Conservation (phyloP, 2,797 vertebrate genomes). For the Salmo trutta region DNA sequence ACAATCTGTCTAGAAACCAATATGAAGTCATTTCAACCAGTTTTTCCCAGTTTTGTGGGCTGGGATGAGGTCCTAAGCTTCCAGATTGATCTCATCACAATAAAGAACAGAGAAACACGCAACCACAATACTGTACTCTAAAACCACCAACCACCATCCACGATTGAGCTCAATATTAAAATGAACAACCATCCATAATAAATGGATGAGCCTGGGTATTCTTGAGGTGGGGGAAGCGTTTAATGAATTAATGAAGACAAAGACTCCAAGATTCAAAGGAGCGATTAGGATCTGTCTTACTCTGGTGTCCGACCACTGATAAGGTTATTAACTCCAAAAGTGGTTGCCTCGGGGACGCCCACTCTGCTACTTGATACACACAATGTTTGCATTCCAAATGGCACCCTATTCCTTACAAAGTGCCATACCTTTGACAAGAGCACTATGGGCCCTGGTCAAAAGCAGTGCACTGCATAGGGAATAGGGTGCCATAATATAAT, state of each 20-base stretch:
- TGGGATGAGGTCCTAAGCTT: background rate
- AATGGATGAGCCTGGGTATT: slow-evolving; percentile 29
- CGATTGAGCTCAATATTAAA: background rate
- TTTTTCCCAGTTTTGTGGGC: too few relatives aligned
- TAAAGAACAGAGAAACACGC: background rate
- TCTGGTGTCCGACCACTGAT: slow-evolving; percentile 35
- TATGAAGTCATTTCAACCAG: background rate
- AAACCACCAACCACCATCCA: background rate
- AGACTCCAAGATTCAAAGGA: slow-evolving; percentile 37
- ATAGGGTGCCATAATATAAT: too few relatives aligned
- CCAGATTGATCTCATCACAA: background rate
- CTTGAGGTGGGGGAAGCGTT: slow-evolving; percentile 25
- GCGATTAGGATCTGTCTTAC: slow-evolving; percentile 38
- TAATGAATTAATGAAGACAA: slow-evolving; percentile 46
- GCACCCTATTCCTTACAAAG: background rate
- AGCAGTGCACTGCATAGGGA: too few relatives aligned
- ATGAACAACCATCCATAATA: slow-evolving; percentile 22
- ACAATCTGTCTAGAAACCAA: background rate
- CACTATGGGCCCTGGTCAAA: too few relatives aligned
- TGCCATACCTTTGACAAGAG: too few relatives aligned
- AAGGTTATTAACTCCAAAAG: slow-evolving; percentile 29
- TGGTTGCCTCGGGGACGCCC: background rate
- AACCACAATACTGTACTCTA: background rate
- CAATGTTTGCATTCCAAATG: background rate
- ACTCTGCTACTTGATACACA: background rate